These are phyloP conservation scores for Phrynocephalus vlangalii DNA, from an alignment of 2,797 vertebrate genomes.

Conservation along the genomic window DNA sequence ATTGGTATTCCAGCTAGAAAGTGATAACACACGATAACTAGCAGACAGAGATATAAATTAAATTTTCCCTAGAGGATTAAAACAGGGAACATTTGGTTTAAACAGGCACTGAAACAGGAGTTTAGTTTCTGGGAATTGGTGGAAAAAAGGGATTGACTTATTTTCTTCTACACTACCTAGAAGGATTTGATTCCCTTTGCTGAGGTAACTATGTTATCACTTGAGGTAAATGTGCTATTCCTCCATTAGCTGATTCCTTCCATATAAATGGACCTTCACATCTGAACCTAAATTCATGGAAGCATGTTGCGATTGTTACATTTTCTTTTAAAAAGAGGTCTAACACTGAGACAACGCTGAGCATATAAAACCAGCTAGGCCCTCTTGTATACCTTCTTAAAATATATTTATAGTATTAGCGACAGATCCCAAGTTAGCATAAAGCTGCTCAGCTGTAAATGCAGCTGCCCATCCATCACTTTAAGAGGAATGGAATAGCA, in stretches of 20 bases:
- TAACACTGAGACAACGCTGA: not conserved
- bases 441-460: not conserved
- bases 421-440: conserved; percentile 8
- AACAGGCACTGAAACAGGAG: not conserved
- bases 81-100: not conserved
- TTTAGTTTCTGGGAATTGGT: not conserved
- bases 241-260: not conserved
- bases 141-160: not conserved
- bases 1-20: not conserved
- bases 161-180: not conserved
- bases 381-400: not conserved
- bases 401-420: not conserved
- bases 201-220: not conserved
- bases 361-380: not conserved
- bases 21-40: not conserved
- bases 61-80: not conserved
- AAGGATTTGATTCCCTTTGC: conserved; percentile 8
- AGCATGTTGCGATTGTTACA: not conserved
- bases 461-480: not conserved
- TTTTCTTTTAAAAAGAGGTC: not conserved
- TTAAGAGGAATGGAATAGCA: not conserved
- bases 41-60: not conserved
- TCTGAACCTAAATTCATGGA: not conserved
- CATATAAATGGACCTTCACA: not conserved
- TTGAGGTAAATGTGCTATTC: not conserved